Conservation (phyloP, 2,113 vertebrate genomes). For the Dermatemys mawii region DNA sequence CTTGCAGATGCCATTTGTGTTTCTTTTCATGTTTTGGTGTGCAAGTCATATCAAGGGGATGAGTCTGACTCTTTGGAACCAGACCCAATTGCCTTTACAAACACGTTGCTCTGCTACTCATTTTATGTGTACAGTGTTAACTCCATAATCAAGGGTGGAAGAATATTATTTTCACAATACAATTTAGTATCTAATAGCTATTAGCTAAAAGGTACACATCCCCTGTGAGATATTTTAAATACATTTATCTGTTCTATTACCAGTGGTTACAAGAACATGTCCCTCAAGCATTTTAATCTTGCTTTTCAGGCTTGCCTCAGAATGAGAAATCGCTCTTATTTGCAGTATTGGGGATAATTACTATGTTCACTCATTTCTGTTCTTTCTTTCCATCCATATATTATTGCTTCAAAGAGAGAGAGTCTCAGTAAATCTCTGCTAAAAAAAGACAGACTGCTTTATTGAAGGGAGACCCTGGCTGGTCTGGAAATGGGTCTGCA, state of each 20-base stretch:
- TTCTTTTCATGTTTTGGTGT: fast-evolving
- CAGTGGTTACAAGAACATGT: slow-evolving; percentile 64
- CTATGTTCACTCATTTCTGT: slow-evolving; percentile 73
- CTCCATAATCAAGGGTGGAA: slow-evolving; percentile 44
- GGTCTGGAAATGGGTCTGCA: fast-evolving
- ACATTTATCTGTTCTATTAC: slow-evolving; percentile 72
- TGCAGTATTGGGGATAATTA: slow-evolving; percentile 76
- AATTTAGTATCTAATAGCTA: slow-evolving; percentile 62
- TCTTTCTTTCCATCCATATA: slow-evolving; percentile 63
- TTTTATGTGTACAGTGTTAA: slow-evolving; percentile 55
- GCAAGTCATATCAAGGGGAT: fast-evolving
- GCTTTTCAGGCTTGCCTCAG: slow-evolving; percentile 75
- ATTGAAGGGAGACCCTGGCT: slow-evolving; percentile 22
- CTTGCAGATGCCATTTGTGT: neutral
- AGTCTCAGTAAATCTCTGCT: slow-evolving; percentile 50
- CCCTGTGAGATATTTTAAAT: slow-evolving; percentile 68
- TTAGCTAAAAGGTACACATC: slow-evolving; percentile 60
- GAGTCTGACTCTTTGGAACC: slow-evolving; percentile 5
- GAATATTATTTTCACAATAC: slow-evolving; percentile 71
- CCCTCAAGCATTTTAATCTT: slow-evolving; percentile 76
- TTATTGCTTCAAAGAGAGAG: slow-evolving; percentile 67
- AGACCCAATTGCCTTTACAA: slow-evolving; percentile 30
- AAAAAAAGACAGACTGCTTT: slow-evolving; percentile 38
- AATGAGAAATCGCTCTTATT: slow-evolving; percentile 70
- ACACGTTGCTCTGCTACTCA: slow-evolving; percentile 14